Evolutionary conservation across 1,140 invertebrate species (phyloP).

Genomic region (Drosophila carrolli): DNA sequence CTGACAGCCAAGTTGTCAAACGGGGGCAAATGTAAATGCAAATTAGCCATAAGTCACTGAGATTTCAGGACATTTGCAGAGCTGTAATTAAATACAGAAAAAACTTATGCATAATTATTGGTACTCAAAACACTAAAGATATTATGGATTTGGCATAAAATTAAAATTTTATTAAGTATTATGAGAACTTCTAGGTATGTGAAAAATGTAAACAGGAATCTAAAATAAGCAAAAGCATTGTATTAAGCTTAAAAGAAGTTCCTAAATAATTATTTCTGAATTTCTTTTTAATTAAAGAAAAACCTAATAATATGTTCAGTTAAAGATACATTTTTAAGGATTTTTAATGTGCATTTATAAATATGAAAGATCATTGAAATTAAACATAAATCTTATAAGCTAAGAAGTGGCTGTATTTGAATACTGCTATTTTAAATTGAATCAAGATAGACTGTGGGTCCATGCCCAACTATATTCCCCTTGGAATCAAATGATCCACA

Average conservation of each 20-base stretch:
- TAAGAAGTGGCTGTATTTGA: not conserved
- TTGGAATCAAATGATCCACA: not conserved
- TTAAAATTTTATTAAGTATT: too few relatives aligned
- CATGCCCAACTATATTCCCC: not conserved
- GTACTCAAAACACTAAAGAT: not conserved
- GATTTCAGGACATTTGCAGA: conserved; percentile 27
- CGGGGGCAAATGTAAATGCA: conserved; percentile 62
- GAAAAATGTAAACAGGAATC: too few relatives aligned
- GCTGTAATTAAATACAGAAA: conserved; percentile 1
- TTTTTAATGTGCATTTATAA: not conserved
- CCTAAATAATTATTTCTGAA: too few relatives aligned
- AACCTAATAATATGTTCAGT: too few relatives aligned
- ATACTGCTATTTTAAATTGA: not conserved
- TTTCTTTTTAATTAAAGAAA: too few relatives aligned
- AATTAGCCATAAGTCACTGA: conserved; percentile 55
- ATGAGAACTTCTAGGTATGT: too few relatives aligned
- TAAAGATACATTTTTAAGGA: too few relatives aligned
- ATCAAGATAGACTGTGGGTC: not conserved
- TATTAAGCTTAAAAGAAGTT: too few relatives aligned
- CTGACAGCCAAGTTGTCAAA: conserved; percentile 52
- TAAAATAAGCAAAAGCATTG: too few relatives aligned
- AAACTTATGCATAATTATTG: not conserved
- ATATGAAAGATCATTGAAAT: not conserved
- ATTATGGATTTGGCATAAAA: too few relatives aligned
- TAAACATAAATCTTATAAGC: not conserved